Evolutionary conservation across 2,888 invertebrate genomes (phyloP).

Genomic region (Sisyra nigra): DNA sequence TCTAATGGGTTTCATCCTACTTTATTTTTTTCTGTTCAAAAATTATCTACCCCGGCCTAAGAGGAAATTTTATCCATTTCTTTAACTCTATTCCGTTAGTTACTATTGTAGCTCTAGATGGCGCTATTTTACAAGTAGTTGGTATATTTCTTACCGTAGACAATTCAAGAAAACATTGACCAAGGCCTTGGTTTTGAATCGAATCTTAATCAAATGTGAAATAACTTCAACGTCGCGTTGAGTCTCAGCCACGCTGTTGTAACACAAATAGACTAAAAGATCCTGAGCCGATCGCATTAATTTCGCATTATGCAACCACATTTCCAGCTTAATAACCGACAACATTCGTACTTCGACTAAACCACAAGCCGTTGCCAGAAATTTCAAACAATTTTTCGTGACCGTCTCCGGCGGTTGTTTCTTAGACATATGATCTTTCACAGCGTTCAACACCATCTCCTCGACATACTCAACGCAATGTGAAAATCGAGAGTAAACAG

Average conservation of each 20-base stretch:
- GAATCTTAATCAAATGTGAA: slow-evolving; percentile 71
- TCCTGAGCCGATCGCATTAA: slow-evolving; percentile 84
- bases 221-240: slow-evolving; percentile 58
- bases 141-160: slow-evolving; percentile 33
- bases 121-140: background rate
- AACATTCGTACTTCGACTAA: slow-evolving; percentile 67
- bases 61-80: too few relatives aligned
- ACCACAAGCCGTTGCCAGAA: slow-evolving; percentile 73
- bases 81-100: too few relatives aligned
- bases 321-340: slow-evolving; percentile 67
- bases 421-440: slow-evolving; percentile 73
- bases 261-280: slow-evolving; percentile 75
- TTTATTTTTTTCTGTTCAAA: too few relatives aligned
- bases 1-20: too few relatives aligned
- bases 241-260: slow-evolving; percentile 64
- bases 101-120: too few relatives aligned
- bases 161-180: slow-evolving; percentile 79
- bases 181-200: slow-evolving; percentile 85
- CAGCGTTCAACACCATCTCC: slow-evolving; percentile 66
- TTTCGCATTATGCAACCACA: slow-evolving; percentile 94
- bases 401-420: slow-evolving; percentile 76
- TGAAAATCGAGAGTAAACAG: slow-evolving; percentile 25
- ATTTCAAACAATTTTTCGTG: slow-evolving; percentile 73
- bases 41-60: too few relatives aligned
- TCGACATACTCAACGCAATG: slow-evolving; percentile 54